These are phyloP conservation scores for Lepidocyrtinus sp. DNA, from an alignment of 2,888 invertebrate genomes.

Conservation along the genomic window DNA sequence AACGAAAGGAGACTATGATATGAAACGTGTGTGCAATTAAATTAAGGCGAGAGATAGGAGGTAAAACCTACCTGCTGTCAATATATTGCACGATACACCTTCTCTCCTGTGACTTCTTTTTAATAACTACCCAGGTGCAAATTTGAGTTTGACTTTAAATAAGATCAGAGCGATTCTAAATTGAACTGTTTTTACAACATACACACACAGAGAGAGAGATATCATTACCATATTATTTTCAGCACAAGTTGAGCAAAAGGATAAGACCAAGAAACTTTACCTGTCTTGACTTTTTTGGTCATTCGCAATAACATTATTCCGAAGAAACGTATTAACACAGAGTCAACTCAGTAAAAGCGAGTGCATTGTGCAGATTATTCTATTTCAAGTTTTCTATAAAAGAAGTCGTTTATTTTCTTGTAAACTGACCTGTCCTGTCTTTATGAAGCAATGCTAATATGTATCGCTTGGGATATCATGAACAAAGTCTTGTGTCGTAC, in stretches of 20 bases:
- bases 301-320: neutral
- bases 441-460: too few species aligned
- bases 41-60: slow-evolving; percentile 17
- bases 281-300: slow-evolving; percentile 14
- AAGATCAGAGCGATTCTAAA: neutral
- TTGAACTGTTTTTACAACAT: neutral
- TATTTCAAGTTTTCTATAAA: slow-evolving; percentile 12
- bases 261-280: neutral
- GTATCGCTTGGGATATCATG: too few species aligned
- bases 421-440: slow-evolving; percentile 12
- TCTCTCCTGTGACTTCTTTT: too few species aligned
- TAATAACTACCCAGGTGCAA: neutral
- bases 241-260: slow-evolving; percentile 13
- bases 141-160: neutral
- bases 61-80: neutral
- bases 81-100: neutral
- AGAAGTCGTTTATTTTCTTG: slow-evolving; percentile 3
- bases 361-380: neutral
- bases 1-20: slow-evolving; percentile 34
- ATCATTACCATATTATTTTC: slow-evolving; percentile 15
- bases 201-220: neutral
- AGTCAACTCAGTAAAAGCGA: neutral
- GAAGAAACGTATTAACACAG: neutral
- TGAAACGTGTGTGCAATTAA: slow-evolving; percentile 22
- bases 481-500: too few species aligned